phyloP scores from a whole-genome alignment of 2,888 invertebrate species.

The Rhimphoctona megacephalus region DNA sequence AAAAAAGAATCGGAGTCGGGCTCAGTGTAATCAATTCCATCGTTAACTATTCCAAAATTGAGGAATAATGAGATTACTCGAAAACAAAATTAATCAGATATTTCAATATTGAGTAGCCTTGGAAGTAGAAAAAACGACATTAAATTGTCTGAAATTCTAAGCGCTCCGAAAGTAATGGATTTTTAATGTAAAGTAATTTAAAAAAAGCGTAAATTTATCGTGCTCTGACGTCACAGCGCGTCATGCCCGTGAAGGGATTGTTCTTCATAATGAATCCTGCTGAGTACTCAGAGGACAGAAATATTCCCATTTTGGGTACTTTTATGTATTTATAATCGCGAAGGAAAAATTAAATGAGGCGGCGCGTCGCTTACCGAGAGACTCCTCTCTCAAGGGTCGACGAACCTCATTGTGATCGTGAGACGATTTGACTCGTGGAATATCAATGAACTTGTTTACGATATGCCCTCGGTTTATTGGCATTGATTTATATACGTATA shows the following conservation, averaged over 20 bases:
- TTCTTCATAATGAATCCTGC: neutral
- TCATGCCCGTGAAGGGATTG: neutral
- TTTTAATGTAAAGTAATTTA: neutral
- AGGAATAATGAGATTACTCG: neutral
- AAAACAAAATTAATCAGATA: neutral
- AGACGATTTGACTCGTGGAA: constrained; percentile 43
- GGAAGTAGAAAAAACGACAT: neutral
- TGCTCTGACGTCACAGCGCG: neutral
- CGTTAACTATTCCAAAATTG: neutral
- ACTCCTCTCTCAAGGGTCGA: constrained; percentile 9
- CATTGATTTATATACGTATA: constrained; percentile 13
- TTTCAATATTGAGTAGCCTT: neutral
- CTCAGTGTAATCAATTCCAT: neutral
- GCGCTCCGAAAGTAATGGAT: neutral
- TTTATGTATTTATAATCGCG: constrained; percentile 20
- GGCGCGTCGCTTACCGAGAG: constrained; percentile 4
- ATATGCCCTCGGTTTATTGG: constrained; percentile 41
- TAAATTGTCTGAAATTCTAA: neutral
- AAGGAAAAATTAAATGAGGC: constrained; percentile 19
- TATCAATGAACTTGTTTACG: constrained; percentile 61
- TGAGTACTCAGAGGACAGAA: neutral
- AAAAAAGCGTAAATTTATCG: neutral
- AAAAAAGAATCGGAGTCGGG: neutral
- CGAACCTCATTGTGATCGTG: constrained; percentile 56
- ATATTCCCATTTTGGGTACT: neutral